Evolutionary conservation across 2,797 vertebrate species (phyloP).

Genomic region (Alca torda): DNA sequence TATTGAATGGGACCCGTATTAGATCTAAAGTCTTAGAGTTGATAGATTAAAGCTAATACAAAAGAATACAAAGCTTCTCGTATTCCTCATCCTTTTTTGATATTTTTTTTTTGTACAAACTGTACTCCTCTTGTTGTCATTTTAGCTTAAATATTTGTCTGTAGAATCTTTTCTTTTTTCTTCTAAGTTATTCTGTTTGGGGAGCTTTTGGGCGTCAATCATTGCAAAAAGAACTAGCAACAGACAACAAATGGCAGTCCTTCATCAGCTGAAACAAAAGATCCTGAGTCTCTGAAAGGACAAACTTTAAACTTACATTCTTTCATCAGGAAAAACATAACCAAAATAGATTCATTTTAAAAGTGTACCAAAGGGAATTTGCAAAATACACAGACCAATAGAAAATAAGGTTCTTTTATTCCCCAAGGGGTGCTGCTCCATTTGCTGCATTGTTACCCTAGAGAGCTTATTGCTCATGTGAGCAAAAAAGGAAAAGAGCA

Average conservation of each 20-base stretch:
- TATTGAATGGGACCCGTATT: background rate
- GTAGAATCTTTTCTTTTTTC: background rate
- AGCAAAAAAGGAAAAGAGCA: background rate
- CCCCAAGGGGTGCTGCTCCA: background rate
- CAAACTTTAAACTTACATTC: background rate
- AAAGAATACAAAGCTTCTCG: background rate
- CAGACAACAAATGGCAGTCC: background rate
- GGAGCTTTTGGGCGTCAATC: background rate
- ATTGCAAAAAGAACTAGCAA: background rate
- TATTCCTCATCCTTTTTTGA: background rate
- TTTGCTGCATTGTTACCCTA: background rate
- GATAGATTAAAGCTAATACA: background rate
- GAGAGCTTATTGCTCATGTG: background rate
- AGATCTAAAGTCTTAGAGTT: background rate
- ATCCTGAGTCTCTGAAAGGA: background rate
- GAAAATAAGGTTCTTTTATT: background rate
- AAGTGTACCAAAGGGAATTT: background rate
- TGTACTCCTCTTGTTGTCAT: background rate
- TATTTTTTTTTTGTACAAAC: background rate
- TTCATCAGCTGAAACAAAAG: background rate
- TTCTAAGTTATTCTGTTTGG: background rate
- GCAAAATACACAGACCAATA: background rate
- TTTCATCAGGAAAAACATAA: conserved; percentile 32
- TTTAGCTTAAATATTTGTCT: background rate
- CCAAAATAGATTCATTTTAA: conserved; percentile 37